Conservation (phyloP, 1,140 invertebrate genomes). For the Andricus grossulariae region DNA sequence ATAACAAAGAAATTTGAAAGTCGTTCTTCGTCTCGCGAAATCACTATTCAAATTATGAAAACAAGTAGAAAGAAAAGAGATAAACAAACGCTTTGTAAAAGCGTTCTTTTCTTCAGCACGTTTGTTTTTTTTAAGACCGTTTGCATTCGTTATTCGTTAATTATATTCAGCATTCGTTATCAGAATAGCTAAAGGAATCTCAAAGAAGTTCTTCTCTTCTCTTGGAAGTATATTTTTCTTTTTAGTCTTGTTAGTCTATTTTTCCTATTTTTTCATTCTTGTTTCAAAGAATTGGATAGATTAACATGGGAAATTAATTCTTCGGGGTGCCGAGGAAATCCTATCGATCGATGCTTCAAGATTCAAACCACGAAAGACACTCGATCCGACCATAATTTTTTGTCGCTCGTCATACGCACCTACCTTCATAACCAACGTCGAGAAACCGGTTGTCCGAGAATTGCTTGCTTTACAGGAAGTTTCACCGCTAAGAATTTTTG, state of each 20-base stretch:
- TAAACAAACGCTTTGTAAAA: slow-evolving; percentile 19
- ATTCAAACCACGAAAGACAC: slow-evolving; percentile 47
- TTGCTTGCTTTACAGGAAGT: slow-evolving; percentile 30
- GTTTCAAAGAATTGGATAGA: neutral
- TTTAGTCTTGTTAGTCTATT: neutral
- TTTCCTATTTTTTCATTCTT: neutral
- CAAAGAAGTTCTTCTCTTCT: neutral
- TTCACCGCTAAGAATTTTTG: slow-evolving; percentile 26
- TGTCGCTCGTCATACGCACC: slow-evolving; percentile 38
- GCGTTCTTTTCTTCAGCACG: slow-evolving; percentile 4
- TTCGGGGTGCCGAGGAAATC: slow-evolving; percentile 50
- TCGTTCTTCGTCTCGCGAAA: neutral
- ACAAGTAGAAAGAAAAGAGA: slow-evolving; percentile 17
- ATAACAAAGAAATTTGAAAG: neutral
- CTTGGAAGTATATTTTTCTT: neutral
- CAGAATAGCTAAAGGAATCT: slow-evolving; percentile 13
- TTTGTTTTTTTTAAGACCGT: slow-evolving; percentile 1
- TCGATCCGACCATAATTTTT: slow-evolving; percentile 50
- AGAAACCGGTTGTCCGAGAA: slow-evolving; percentile 46
- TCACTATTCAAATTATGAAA: neutral
- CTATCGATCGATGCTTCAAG: slow-evolving; percentile 50
- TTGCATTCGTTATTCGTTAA: slow-evolving; percentile 24
- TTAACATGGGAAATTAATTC: slow-evolving; percentile 32
- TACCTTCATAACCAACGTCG: slow-evolving; percentile 16
- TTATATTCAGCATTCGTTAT: slow-evolving; percentile 18